phyloP scores from a whole-genome alignment of 2,113 vertebrate genomes.

The Cepphus grylle region DNA sequence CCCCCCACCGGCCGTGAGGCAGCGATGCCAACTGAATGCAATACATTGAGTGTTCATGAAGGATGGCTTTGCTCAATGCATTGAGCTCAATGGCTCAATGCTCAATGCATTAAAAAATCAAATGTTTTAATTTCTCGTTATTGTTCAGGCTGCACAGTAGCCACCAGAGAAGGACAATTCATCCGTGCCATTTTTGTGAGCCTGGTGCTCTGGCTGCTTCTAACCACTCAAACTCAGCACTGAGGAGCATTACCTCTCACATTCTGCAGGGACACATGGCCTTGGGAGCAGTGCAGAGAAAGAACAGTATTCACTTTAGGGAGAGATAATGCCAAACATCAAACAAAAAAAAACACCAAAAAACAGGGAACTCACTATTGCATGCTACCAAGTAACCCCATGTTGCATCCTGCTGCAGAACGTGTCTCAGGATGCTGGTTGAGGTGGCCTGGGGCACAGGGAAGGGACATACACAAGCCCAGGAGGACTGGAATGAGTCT shows the following conservation, averaged over 20 bases:
- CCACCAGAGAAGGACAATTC: not conserved
- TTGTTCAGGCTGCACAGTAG: not conserved
- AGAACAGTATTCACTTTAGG: too few relatives aligned
- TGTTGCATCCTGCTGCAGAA: not conserved
- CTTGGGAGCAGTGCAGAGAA: not conserved
- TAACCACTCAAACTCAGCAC: not conserved
- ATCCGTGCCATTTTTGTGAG: not conserved
- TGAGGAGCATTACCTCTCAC: not conserved
- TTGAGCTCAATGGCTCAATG: too few relatives aligned
- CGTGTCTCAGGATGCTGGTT: not conserved
- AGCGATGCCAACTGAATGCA: not conserved
- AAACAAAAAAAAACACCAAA: not conserved
- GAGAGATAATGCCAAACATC: not conserved
- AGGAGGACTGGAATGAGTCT: not conserved
- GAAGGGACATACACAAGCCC: rapidly evolving
- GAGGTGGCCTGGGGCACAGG: not conserved
- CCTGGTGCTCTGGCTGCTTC: not conserved
- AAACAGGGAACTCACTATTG: too few relatives aligned
- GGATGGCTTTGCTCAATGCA: not conserved
- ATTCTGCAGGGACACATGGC: not conserved
- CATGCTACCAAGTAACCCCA: not conserved
- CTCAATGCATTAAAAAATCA: too few relatives aligned
- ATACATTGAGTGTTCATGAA: too few relatives aligned
- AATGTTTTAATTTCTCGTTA: not conserved
- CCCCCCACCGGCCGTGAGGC: not conserved